A percentile compares a stretch with the other conserved stretches of the same genome.
These are phyloP conservation scores for Larimichthys polyactis DNA, from an alignment of 2,113 vertebrate species.

Conservation along the genomic window DNA sequence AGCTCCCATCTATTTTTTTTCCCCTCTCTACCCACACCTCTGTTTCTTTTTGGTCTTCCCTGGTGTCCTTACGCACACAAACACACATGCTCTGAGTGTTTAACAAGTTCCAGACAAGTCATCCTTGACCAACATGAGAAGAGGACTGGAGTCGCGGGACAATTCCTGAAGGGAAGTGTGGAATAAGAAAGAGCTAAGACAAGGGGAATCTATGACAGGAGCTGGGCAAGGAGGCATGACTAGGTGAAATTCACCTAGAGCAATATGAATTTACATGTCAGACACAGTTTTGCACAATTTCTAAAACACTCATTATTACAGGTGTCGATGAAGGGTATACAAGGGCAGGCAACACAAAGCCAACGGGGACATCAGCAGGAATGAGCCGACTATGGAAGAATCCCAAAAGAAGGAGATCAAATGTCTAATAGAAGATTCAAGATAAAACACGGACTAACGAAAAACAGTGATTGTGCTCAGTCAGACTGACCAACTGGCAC, in stretches of 20 bases:
- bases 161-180: slow-evolving; percentile 7
- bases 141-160: slow-evolving; percentile 16
- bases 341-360: background rate
- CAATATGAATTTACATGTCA: slow-evolving; percentile 20
- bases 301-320: background rate
- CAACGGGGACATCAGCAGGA: background rate
- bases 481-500: slow-evolving; percentile 11
- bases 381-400: background rate
- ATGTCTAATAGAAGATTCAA: background rate
- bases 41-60: slow-evolving; percentile 52
- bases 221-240: slow-evolving; percentile 19
- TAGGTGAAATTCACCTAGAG: slow-evolving; percentile 12
- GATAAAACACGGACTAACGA: slow-evolving; percentile 8
- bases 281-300: background rate
- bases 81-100: slow-evolving; percentile 80
- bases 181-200: slow-evolving; percentile 7
- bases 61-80: slow-evolving; percentile 64
- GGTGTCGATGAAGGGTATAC: background rate
- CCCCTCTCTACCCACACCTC: slow-evolving; percentile 57
- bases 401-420: background rate
- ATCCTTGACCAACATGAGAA: slow-evolving; percentile 81
- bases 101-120: slow-evolving; percentile 77
- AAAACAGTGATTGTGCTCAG: background rate
- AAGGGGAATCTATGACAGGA: slow-evolving; percentile 16
- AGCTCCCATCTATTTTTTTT: slow-evolving; percentile 30